These are phyloP conservation scores for Montipora cactus DNA, from an alignment of 64 coral and sea anemone species.

Conservation along the genomic window DNA sequence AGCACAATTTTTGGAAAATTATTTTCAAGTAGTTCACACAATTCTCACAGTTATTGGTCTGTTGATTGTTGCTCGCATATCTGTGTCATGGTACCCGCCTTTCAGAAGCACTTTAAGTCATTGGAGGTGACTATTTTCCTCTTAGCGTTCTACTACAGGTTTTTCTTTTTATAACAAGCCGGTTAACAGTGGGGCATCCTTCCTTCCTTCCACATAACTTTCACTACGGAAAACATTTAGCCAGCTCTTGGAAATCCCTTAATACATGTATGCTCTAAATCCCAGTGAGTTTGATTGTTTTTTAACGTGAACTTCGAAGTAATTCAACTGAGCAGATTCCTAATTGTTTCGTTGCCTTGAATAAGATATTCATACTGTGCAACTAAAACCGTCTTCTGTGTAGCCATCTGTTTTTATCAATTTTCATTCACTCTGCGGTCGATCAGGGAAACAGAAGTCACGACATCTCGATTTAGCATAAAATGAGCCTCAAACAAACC, in stretches of 20 bases:
- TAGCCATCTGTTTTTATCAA: too few relatives aligned
- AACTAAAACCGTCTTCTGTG: too few relatives aligned
- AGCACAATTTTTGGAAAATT: background rate
- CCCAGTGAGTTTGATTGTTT: too few relatives aligned
- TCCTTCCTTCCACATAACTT: background rate
- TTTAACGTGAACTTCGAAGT: too few relatives aligned
- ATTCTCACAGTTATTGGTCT: slow-evolving; percentile 1
- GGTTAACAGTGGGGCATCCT: background rate
- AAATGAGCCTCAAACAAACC: background rate
- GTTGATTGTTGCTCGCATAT: slow-evolving; percentile 41
- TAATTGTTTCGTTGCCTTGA: too few relatives aligned
- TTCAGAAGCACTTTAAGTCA: background rate
- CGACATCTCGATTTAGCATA: background rate
- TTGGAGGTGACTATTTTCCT: slow-evolving; percentile 31
- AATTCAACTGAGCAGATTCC: too few relatives aligned
- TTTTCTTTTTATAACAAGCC: slow-evolving; percentile 8
- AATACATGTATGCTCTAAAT: too few relatives aligned
- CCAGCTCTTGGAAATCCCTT: background rate
- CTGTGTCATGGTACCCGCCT: slow-evolving; percentile 30
- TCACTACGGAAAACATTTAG: background rate
- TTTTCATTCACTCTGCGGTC: too few relatives aligned
- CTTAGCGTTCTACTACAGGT: slow-evolving; percentile 2
- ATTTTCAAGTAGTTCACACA: background rate
- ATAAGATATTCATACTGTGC: too few relatives aligned
- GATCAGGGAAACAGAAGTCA: too few relatives aligned